These are phyloP conservation scores for Lerista edwardsae DNA, from an alignment of 2,797 vertebrate genomes.

Conservation along the genomic window DNA sequence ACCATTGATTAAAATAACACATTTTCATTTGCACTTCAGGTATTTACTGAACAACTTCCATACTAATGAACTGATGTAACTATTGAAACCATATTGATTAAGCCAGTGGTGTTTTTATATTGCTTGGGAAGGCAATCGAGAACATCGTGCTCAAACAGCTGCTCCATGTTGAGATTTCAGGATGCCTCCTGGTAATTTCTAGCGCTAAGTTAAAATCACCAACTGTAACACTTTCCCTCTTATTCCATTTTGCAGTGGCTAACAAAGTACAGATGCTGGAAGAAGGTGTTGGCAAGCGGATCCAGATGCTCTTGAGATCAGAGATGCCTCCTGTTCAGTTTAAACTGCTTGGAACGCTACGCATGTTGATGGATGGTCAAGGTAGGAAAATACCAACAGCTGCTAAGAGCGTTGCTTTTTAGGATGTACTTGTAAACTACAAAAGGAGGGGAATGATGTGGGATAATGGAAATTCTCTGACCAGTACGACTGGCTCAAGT, in stretches of 20 bases:
- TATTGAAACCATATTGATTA: neutral
- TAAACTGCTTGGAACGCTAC: constrained; percentile 86
- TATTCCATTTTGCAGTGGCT: constrained; percentile 70
- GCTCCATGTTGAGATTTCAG: neutral
- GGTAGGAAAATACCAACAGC: constrained; percentile 67
- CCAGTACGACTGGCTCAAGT: neutral
- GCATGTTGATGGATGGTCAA: constrained; percentile 91
- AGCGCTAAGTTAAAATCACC: neutral
- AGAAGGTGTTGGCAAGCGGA: constrained; percentile 82
- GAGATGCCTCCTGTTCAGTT: constrained; percentile 89
- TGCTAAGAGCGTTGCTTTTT: neutral
- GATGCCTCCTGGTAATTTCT: neutral
- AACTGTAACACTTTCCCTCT: neutral
- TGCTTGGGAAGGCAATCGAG: neutral
- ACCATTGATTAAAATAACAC: neutral
- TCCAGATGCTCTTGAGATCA: constrained; percentile 83
- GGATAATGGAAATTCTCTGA: neutral
- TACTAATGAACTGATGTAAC: neutral
- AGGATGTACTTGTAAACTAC: neutral
- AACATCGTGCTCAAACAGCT: neutral
- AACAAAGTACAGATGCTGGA: constrained; percentile 89
- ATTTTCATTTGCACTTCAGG: neutral
- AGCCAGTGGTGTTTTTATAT: neutral
- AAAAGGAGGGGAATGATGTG: too few species aligned
- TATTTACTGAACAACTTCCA: neutral